These are phyloP conservation scores for Crotalus tigris DNA, from an alignment of 2,113 vertebrate genomes.

Conservation along the genomic window DNA sequence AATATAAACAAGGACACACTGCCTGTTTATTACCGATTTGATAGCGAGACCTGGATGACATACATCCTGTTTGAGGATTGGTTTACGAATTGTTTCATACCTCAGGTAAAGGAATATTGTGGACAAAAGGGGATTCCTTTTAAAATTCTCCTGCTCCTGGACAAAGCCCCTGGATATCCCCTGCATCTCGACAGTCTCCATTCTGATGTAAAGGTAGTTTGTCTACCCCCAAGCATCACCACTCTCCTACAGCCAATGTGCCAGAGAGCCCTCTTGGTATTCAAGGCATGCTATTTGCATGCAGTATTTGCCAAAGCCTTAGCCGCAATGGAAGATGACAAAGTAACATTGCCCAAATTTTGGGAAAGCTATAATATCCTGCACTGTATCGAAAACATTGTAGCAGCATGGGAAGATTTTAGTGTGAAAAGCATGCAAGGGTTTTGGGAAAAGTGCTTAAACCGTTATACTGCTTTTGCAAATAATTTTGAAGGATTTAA, in stretches of 20 bases:
- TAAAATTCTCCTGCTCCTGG: neutral
- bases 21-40: neutral
- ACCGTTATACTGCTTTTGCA: neutral
- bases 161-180: neutral
- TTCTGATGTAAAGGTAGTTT: neutral
- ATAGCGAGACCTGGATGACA: neutral
- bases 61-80: neutral
- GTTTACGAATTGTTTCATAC: neutral
- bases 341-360: neutral
- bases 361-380: neutral
- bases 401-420: neutral
- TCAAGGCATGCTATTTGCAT: neutral
- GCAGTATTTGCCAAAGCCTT: neutral
- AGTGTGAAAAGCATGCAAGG: neutral
- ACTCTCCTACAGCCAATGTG: neutral
- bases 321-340: neutral
- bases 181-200: neutral
- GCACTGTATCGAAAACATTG: neutral
- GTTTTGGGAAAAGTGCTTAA: neutral
- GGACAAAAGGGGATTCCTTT: neutral
- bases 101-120: neutral
- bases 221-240: neutral
- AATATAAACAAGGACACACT: neutral
- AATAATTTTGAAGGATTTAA: neutral
- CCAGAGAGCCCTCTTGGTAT: neutral